phyloP scores from a whole-genome alignment of 2,888 invertebrate species.

The Pocota personata region DNA sequence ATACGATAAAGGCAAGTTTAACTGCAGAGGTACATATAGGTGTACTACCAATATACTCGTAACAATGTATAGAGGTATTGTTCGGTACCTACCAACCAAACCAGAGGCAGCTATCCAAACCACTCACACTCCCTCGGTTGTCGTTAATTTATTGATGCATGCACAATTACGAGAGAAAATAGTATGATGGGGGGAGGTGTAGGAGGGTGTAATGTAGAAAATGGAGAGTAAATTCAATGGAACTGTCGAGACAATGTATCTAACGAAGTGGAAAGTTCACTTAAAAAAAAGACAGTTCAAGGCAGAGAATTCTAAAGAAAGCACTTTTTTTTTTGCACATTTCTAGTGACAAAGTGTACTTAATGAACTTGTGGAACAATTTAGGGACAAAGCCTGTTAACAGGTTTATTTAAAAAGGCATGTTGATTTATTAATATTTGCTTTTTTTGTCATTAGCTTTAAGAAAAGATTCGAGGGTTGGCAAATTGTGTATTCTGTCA shows the following conservation, averaged over 20 bases:
- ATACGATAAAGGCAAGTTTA: slow-evolving; percentile 32
- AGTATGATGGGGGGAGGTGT: not conserved
- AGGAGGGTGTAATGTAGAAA: no score
- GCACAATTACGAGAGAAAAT: slow-evolving; percentile 34
- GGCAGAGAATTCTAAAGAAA: slow-evolving; percentile 12
- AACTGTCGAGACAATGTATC: slow-evolving; percentile 69
- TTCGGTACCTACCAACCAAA: slow-evolving; percentile 33
- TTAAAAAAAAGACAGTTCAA: slow-evolving; percentile 19
- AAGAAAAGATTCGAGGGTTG: not conserved
- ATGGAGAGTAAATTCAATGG: slow-evolving; percentile 55
- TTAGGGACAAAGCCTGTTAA: not conserved
- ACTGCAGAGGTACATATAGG: not conserved
- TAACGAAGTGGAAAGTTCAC: slow-evolving; percentile 61
- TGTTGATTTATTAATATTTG: slow-evolving; percentile 4
- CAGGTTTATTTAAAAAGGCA: slow-evolving; percentile 3
- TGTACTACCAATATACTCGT: not conserved
- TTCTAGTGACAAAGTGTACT: slow-evolving; percentile 4
- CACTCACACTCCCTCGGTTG: slow-evolving; percentile 4
- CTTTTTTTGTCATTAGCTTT: not conserved
- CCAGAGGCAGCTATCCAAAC: slow-evolving; percentile 13
- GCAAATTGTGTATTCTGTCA: not conserved
- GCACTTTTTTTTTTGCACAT: not conserved
- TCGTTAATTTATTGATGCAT: slow-evolving; percentile 71
- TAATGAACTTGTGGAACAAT: slow-evolving; percentile 19
- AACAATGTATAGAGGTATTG: not conserved